Conservation (phyloP, 1,140 invertebrate species). For the Latrodectus geometricus region DNA sequence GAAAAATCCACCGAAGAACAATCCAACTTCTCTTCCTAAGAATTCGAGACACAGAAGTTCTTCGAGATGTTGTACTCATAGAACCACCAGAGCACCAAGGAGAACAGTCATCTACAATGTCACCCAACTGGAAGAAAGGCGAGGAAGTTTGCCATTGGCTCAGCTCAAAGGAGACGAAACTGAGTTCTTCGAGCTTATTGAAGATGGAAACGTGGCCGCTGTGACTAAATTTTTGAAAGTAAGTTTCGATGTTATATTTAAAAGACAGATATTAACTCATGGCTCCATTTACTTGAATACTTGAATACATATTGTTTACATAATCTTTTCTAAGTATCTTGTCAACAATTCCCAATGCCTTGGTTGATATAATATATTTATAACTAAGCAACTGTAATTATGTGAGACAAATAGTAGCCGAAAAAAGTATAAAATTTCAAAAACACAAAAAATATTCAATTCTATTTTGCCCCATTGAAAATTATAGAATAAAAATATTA, state of each 20-base stretch:
- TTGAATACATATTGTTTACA: neutral
- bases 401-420: neutral
- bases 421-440: neutral
- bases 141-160: slow-evolving; percentile 14
- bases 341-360: neutral
- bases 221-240: slow-evolving; percentile 38
- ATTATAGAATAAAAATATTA: neutral
- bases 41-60: too few relatives aligned
- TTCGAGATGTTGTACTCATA: too few relatives aligned
- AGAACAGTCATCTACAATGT: too few relatives aligned
- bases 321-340: neutral
- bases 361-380: too few relatives aligned
- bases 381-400: neutral
- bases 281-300: neutral
- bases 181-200: slow-evolving; percentile 36
- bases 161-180: slow-evolving; percentile 14
- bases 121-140: neutral
- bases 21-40: too few relatives aligned
- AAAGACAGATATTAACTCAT: neutral
- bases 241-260: neutral
- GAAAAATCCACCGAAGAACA: too few relatives aligned
- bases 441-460: neutral
- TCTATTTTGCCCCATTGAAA: neutral
- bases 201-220: slow-evolving; percentile 7
- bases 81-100: too few relatives aligned